Base-by-base conservation (phyloP, 2,888 invertebrate genomes). In the Dastarcus helophoroides region DNA sequence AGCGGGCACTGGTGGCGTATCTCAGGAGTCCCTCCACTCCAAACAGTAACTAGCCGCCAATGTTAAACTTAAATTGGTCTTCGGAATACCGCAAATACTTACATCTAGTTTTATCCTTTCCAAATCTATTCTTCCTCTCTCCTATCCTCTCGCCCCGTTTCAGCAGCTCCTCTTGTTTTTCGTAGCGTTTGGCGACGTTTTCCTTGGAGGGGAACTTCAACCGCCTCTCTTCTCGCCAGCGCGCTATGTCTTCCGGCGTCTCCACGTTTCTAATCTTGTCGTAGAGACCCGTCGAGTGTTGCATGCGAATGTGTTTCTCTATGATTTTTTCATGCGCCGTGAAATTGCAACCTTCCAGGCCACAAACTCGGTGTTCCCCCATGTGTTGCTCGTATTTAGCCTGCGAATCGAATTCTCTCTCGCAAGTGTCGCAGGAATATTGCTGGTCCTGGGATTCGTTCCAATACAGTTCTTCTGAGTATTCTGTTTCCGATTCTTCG, bases 251-350 rank as follows among this genome's bases (percentile, higher is more conserved):
- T 54, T 88, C 86, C 1, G 81, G 78, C 3, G 81, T 78, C 38
- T 78, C 73, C 4, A 81, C 50, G 42, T 78, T 76, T 42, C 76
- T 73, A 37, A 91, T 79, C 58, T 76, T 78, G 30, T 79, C 72
- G 49, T 79, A 91, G 10, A 90, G 59, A 0, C 89, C 90, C n/a
- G 79, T 75, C 4, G 71, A 68, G 59, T 93, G 91, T 61, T 89
- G 84, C 68, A 81, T 76, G 54, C 72, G 69, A 42, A 85, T 73
- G 53, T 93, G 93, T 43, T 76, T 76, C 36, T 79, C 76, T 8
- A 93, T 73, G 2, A 89, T 68, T 55, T 77, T 77, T 3, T 79
- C 73, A 54, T 84, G 81, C 3, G 84, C 88, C 34, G 74, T 65
- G 62, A 84, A 88, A 17, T 66, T 69, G 53, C 91, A 93, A 8